A percentile compares a stretch with the other conserved stretches of the same genome.
These are phyloP conservation scores for Triplophysa dalaica DNA, from an alignment of 2,113 vertebrate genomes.

Conservation along the genomic window DNA sequence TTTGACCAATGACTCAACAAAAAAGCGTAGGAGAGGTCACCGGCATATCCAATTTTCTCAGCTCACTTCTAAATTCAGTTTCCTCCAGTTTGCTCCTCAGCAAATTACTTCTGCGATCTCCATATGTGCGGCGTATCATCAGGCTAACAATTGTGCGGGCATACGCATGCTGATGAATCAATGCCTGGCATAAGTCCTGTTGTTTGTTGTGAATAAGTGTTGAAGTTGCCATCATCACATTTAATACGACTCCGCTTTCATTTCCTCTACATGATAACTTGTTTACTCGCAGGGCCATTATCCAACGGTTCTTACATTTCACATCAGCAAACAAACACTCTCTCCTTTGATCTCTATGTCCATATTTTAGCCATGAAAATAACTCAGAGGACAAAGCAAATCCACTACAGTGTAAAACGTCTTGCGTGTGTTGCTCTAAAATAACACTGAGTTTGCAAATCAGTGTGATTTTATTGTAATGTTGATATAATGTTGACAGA, in stretches of 20 bases:
- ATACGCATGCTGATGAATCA: constrained; percentile 14
- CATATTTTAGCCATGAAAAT: constrained; percentile 52
- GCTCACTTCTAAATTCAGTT: constrained; percentile 40
- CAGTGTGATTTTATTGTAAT: constrained; percentile 5
- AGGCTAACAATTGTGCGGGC: neutral
- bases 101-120: neutral
- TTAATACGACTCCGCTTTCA: constrained; percentile 17
- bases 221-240: constrained; percentile 33
- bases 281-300: constrained; percentile 29
- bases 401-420: constrained; percentile 3
- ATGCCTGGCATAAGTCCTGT: neutral
- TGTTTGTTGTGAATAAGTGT: constrained; percentile 39
- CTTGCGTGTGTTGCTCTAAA: neutral
- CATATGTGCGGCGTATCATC: neutral
- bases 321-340: constrained; percentile 60
- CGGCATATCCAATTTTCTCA: constrained; percentile 8
- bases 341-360: constrained; percentile 55
- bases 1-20: constrained; percentile 19
- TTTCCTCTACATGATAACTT: constrained; percentile 23
- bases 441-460: constrained; percentile 25
- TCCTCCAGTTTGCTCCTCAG: neutral
- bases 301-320: constrained; percentile 14
- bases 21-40: constrained; percentile 41
- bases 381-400: neutral
- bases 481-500: constrained; percentile 46